Conservation (phyloP, 1,140 invertebrate genomes). For the Euura lappo region DNA sequence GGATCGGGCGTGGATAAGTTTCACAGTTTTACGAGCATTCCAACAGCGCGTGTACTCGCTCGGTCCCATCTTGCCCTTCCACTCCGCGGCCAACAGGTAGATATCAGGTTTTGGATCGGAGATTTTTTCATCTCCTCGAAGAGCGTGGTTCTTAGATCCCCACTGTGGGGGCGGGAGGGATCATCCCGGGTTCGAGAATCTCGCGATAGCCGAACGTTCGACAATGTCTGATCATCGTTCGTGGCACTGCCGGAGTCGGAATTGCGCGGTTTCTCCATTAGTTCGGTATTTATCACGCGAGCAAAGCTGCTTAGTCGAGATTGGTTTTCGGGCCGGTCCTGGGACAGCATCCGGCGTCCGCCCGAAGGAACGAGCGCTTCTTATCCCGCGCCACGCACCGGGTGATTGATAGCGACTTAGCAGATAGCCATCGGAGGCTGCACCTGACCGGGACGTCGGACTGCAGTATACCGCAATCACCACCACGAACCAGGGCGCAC, state of each 20-base stretch:
- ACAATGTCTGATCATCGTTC: conserved; percentile 22
- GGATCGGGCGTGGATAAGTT: conserved; percentile 34
- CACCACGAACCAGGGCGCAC: background rate
- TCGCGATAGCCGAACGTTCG: conserved; percentile 24
- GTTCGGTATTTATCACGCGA: conserved; percentile 41
- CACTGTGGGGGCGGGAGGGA: conserved; percentile 4
- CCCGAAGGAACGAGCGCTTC: background rate
- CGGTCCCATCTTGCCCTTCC: conserved; percentile 12
- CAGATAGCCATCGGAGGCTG: conserved; percentile 43
- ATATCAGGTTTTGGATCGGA: conserved; percentile 42
- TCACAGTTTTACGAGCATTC: conserved; percentile 42
- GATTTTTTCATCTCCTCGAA: conserved; percentile 32
- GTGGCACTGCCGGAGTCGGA: background rate
- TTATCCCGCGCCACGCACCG: conserved; percentile 10
- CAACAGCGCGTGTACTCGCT: conserved; percentile 30
- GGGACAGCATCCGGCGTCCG: conserved; percentile 18
- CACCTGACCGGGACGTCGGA: conserved; percentile 24
- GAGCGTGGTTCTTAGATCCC: conserved; percentile 32
- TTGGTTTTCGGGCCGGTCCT: conserved; percentile 28
- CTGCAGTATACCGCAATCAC: background rate
- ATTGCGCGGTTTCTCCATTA: conserved; percentile 15
- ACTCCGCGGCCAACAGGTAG: conserved; percentile 18
- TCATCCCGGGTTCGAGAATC: conserved; percentile 21
- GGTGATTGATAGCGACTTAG: conserved; percentile 50
- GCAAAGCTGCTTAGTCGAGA: conserved; percentile 30